These are phyloP conservation scores for Rhadina sibilatrix DNA, from an alignment of 2,113 vertebrate genomes.

Conservation along the genomic window DNA sequence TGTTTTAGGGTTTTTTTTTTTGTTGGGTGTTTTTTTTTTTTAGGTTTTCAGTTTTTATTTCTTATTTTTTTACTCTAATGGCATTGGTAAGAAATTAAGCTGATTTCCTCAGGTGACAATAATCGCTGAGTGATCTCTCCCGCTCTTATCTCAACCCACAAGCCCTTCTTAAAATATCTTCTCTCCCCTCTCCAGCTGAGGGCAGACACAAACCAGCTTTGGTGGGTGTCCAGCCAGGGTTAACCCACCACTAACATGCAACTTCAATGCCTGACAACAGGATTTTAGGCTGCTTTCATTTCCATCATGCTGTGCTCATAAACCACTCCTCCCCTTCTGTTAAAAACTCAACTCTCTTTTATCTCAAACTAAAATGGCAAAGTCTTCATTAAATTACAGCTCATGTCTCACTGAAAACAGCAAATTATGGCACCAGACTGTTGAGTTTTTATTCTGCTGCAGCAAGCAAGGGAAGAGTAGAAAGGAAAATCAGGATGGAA, in stretches of 20 bases:
- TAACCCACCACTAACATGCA: background rate
- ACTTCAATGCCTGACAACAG: background rate
- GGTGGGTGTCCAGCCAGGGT: background rate
- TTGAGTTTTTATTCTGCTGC: background rate
- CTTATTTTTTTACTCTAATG: background rate
- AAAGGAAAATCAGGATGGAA: background rate
- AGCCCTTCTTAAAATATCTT: fast-evolving
- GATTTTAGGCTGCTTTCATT: background rate
- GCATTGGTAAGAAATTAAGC: background rate
- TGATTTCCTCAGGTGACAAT: background rate
- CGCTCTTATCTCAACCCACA: background rate
- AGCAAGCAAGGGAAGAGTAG: background rate
- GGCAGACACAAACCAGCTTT: background rate
- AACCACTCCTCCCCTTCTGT: background rate
- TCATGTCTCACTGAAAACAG: background rate
- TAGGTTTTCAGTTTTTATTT: background rate
- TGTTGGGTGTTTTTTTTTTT: background rate
- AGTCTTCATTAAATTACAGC: background rate
- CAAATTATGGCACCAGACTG: background rate
- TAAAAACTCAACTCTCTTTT: background rate
- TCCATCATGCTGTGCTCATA: background rate
- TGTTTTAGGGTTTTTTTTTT: background rate
- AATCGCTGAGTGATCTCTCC: background rate
- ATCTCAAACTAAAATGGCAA: background rate
- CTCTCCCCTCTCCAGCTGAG: background rate